These are phyloP conservation scores for Pogona vitticeps DNA, from an alignment of 2,113 vertebrate species.

Conservation along the genomic window DNA sequence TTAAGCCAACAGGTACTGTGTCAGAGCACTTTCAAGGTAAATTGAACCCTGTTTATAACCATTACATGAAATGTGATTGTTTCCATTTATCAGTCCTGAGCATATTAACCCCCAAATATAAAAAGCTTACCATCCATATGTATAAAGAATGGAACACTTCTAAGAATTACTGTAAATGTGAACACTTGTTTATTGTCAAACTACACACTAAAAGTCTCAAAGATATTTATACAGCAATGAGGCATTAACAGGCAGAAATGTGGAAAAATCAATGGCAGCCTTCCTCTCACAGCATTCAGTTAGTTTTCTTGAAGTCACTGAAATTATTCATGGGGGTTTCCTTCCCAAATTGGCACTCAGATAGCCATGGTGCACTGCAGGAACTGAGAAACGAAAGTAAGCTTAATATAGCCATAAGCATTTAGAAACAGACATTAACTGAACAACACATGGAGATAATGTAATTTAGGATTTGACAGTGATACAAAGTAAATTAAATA, in stretches of 20 bases:
- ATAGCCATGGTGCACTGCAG: conserved; percentile 83
- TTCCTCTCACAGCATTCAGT: conserved; percentile 45
- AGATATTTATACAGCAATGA: conserved; percentile 24
- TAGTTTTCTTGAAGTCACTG: conserved; percentile 52
- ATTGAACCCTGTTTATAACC: conserved; percentile 27
- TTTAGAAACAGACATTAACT: not conserved
- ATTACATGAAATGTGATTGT: conserved; percentile 32
- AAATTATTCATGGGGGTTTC: conserved; percentile 56
- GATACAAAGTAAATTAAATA: not conserved
- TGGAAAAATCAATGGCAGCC: conserved; percentile 35
- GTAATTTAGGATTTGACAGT: not conserved
- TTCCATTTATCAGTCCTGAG: conserved; percentile 8
- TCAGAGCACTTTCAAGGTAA: conserved; percentile 9
- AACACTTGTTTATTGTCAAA: conserved; percentile 51
- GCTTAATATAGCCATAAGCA: not conserved
- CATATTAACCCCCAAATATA: conserved; percentile 26
- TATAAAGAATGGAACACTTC: conserved; percentile 33
- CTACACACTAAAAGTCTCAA: conserved; percentile 30
- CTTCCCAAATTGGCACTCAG: conserved; percentile 58
- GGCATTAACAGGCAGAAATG: conserved; percentile 44
- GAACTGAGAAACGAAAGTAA: conserved; percentile 51
- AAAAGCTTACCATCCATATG: conserved; percentile 28
- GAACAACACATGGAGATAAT: not conserved
- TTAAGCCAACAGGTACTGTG: not conserved
- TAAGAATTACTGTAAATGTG: conserved; percentile 47